Conservation (phyloP, 2,888 invertebrate genomes). For the Neuroscelio doddi region DNA sequence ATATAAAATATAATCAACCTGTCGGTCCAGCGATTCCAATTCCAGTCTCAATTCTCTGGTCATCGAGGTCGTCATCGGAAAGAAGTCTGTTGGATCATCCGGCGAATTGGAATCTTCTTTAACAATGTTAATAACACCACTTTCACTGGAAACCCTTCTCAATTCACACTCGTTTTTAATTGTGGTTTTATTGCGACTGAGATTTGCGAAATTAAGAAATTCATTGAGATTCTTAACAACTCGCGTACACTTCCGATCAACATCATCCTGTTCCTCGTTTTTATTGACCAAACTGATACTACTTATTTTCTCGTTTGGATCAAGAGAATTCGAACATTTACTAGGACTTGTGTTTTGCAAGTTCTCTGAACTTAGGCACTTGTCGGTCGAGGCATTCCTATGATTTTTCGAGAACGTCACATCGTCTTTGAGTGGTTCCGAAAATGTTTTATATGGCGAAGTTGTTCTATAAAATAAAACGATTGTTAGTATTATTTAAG, state of each 20-base stretch:
- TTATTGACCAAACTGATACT: constrained; percentile 40
- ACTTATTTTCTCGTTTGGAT: constrained; percentile 23
- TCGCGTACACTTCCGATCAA: constrained; percentile 68
- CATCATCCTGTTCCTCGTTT: constrained; percentile 50
- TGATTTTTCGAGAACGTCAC: constrained; percentile 59
- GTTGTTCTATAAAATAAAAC: constrained; percentile 52
- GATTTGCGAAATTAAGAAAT: constrained; percentile 84
- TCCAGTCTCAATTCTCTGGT: constrained; percentile 87
- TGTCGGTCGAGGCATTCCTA: constrained; percentile 62
- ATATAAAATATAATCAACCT: constrained; percentile 74
- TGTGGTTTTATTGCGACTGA: constrained; percentile 77
- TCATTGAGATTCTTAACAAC: constrained; percentile 88
- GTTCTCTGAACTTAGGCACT: constrained; percentile 62
- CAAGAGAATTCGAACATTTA: constrained; percentile 53
- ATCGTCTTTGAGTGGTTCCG: constrained; percentile 58
- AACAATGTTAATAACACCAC: constrained; percentile 58
- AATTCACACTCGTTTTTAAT: constrained; percentile 61
- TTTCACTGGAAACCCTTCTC: constrained; percentile 62
- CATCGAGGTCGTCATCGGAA: constrained; percentile 90
- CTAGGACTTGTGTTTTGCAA: constrained; percentile 51
- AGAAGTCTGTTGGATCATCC: constrained; percentile 85
- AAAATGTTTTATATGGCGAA: constrained; percentile 55
- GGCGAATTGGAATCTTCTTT: constrained; percentile 75
- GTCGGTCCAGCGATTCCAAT: constrained; percentile 87
- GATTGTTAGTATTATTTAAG: too few species aligned